Evolutionary conservation across 64 coral and sea anemone species (phyloP).

Genomic region (Hydrozoanthus tunicans): DNA sequence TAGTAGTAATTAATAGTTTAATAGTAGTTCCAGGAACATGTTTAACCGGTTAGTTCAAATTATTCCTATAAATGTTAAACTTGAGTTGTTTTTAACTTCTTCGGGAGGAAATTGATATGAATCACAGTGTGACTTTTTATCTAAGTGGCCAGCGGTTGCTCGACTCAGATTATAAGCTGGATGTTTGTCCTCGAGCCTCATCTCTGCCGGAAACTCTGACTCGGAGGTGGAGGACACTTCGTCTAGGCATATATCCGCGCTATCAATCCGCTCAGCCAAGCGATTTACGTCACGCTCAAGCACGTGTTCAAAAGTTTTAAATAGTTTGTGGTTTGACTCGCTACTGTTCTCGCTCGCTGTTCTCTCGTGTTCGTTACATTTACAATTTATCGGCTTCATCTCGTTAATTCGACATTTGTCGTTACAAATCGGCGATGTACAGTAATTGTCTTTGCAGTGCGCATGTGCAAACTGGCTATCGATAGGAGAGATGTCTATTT

Average conservation of each 20-base stretch:
- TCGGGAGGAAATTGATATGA: conserved; percentile 49
- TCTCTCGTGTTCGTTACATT: conserved; percentile 41
- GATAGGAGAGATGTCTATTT: background rate
- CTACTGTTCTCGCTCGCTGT: background rate
- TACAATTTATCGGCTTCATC: conserved; percentile 54
- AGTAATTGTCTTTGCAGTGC: conserved; percentile 16
- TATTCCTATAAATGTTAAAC: conserved; percentile 95
- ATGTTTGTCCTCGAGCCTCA: conserved; percentile 11
- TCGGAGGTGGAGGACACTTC: conserved; percentile 71
- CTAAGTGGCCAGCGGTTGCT: background rate
- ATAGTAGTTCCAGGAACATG: background rate
- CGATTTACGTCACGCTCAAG: conserved; percentile 7
- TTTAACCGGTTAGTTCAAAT: conserved; percentile 42
- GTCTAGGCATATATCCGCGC: conserved; percentile 66
- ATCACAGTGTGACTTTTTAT: background rate
- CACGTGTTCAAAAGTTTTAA: conserved; percentile 5
- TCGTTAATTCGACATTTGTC: conserved; percentile 59
- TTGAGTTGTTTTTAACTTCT: conserved; percentile 59
- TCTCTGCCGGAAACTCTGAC: conserved; percentile 46
- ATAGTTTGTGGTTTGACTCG: conserved; percentile 23
- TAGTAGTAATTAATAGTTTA: background rate
- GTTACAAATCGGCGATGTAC: conserved; percentile 66
- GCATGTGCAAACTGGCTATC: background rate
- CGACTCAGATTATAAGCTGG: conserved; percentile 6
- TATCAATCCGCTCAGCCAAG: conserved; percentile 19